A percentile compares a stretch with the other conserved stretches of the same genome.
These are phyloP conservation scores for Bugulina stolonifera DNA, from an alignment of 2,888 invertebrate genomes.

Conservation along the genomic window DNA sequence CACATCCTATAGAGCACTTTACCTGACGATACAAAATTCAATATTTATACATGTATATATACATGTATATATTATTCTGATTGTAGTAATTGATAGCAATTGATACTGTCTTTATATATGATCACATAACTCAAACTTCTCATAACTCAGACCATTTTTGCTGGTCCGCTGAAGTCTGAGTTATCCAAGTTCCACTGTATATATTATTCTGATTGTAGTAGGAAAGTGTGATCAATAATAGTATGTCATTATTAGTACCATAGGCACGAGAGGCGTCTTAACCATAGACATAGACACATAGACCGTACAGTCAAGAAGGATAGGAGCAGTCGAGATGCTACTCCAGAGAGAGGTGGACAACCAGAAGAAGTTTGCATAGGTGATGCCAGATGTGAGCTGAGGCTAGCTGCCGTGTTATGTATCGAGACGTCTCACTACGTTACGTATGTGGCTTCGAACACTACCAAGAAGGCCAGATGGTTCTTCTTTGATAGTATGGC, in stretches of 20 bases:
- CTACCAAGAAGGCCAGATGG: slow-evolving; percentile 84
- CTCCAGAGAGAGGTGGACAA: neutral
- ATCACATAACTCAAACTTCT: no score
- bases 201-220: no score
- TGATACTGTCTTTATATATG: no score
- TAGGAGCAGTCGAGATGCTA: neutral
- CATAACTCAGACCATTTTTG: no score
- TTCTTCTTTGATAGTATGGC: slow-evolving; percentile 99
- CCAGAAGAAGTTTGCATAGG: neutral
- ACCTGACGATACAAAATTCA: no score
- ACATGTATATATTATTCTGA: no score
- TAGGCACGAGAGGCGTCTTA: neutral
- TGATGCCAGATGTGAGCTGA: slow-evolving; percentile 60
- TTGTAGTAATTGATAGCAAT: no score
- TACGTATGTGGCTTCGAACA: slow-evolving; percentile 88
- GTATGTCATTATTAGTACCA: slow-evolving; percentile 22
- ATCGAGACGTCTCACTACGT: slow-evolving; percentile 98
- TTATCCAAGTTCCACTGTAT: no score
- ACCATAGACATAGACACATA: neutral
- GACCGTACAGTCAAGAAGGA: neutral
- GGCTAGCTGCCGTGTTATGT: slow-evolving; percentile 91
- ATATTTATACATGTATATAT: no score
- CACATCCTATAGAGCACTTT: no score
- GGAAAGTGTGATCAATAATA: no score
- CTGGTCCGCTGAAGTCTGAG: no score